These are phyloP conservation scores for Drosophila pseudotalamancana DNA, from an alignment of 2,888 invertebrate genomes.

Conservation along the genomic window DNA sequence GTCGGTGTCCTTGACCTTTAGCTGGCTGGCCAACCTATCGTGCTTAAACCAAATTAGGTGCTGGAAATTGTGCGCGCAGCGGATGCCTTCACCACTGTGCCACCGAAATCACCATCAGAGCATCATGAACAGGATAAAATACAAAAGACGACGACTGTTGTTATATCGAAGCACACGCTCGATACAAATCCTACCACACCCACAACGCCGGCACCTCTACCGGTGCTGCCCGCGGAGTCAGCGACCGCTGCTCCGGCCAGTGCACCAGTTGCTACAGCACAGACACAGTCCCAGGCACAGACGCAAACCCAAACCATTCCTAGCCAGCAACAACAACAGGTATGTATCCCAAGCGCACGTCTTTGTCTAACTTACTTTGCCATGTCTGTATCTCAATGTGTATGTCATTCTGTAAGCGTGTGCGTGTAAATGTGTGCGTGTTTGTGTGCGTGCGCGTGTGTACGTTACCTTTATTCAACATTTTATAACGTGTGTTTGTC, in stretches of 20 bases:
- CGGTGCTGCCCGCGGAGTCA: slow-evolving; percentile 32
- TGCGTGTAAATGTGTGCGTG: slow-evolving; percentile 2
- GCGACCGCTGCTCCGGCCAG: slow-evolving; percentile 39
- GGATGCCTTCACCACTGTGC: slow-evolving; percentile 83
- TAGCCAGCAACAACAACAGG: slow-evolving; percentile 64
- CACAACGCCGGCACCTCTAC: slow-evolving; percentile 71
- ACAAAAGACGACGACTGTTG: slow-evolving; percentile 95
- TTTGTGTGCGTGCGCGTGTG: neutral
- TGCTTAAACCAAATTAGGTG: slow-evolving; percentile 86
- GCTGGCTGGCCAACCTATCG: slow-evolving; percentile 13
- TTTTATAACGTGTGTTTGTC: slow-evolving; percentile 40
- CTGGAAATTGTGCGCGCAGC: slow-evolving; percentile 96
- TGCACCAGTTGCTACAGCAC: slow-evolving; percentile 43
- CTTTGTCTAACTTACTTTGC: slow-evolving; percentile 39
- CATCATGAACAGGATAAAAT: slow-evolving; percentile 86
- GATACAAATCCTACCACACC: slow-evolving; percentile 85
- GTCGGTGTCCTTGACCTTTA: slow-evolving; percentile 39
- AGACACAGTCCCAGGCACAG: slow-evolving; percentile 50
- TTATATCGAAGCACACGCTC: slow-evolving; percentile 96
- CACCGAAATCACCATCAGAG: slow-evolving; percentile 91
- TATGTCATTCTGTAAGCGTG: slow-evolving; percentile 17
- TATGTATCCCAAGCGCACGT: slow-evolving; percentile 71
- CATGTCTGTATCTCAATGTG: slow-evolving; percentile 34
- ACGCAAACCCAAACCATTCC: slow-evolving; percentile 33
- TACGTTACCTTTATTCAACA: slow-evolving; percentile 29